Conservation (phyloP, 2,888 invertebrate species). For the Diplolepis rosae region DNA sequence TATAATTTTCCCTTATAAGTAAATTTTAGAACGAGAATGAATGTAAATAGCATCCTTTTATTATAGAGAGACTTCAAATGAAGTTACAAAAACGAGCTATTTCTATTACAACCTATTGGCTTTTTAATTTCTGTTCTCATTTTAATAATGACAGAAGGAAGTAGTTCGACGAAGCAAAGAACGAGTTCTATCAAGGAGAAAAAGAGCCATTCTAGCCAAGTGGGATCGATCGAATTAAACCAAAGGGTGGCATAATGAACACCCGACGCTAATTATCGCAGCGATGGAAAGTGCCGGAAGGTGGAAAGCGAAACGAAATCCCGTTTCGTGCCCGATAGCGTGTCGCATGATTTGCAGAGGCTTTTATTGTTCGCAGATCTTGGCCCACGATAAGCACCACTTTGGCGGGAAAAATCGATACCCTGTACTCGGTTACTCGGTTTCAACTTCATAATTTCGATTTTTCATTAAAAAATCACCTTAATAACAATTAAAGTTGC, state of each 20-base stretch:
- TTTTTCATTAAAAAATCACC: background rate
- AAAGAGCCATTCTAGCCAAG: slow-evolving; percentile 2
- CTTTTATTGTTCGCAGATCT: slow-evolving; percentile 65
- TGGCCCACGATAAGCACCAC: slow-evolving; percentile 44
- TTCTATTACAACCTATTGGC: background rate
- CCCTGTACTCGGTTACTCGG: background rate
- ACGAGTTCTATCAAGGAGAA: background rate
- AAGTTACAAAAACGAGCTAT: background rate
- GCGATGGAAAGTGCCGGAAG: slow-evolving; percentile 18
- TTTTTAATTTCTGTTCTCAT: background rate
- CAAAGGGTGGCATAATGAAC: slow-evolving; percentile 36
- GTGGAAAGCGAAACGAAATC: slow-evolving; percentile 38
- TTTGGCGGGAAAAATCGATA: slow-evolving; percentile 20
- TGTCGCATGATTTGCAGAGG: slow-evolving; percentile 69
- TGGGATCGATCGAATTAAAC: slow-evolving; percentile 28
- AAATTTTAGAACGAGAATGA: background rate
- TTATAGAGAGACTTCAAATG: background rate
- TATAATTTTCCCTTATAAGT: background rate
- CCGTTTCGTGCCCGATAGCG: slow-evolving; percentile 54
- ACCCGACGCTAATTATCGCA: slow-evolving; percentile 25
- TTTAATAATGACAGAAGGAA: slow-evolving; percentile 17
- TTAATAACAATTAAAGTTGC: background rate
- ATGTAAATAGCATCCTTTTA: background rate
- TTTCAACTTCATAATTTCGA: background rate
- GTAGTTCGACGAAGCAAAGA: slow-evolving; percentile 19